phyloP scores from a whole-genome alignment of 2,113 vertebrate genomes.

The Azemiops feae region DNA sequence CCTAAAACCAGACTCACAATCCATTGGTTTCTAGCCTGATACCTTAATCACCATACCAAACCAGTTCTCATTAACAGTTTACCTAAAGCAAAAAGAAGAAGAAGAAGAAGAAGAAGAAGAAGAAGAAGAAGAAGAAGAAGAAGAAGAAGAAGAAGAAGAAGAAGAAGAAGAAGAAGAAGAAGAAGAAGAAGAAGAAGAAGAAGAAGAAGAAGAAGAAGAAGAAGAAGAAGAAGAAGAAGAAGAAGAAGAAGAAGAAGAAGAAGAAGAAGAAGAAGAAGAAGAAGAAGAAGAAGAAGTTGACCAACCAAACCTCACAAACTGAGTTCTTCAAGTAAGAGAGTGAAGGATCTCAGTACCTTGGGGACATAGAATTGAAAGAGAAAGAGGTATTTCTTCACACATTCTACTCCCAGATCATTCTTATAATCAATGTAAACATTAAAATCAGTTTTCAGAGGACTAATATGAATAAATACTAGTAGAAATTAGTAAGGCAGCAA shows the following conservation, averaged over 20 bases:
- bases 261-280: background rate
- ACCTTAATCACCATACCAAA: background rate
- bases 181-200: background rate
- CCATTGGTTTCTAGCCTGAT: background rate
- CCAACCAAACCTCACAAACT: background rate
- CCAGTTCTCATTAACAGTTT: background rate
- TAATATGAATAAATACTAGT: background rate
- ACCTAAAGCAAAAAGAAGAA: background rate
- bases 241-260: background rate
- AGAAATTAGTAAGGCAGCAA: background rate
- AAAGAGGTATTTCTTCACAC: background rate
- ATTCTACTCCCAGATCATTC: background rate
- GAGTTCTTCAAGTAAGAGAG: background rate
- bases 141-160: background rate
- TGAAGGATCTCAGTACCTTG: background rate
- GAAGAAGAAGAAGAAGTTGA: background rate
- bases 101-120: no score
- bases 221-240: background rate
- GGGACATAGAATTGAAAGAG: background rate
- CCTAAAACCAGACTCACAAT: background rate
- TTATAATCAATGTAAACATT: background rate
- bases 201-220: background rate
- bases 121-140: background rate
- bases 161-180: background rate
- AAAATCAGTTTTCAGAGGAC: background rate